Evolutionary conservation across 2,797 vertebrate genomes (phyloP), one percentile per base, ranked within the genome.

Genomic region (Clarias pachynema): DNA sequence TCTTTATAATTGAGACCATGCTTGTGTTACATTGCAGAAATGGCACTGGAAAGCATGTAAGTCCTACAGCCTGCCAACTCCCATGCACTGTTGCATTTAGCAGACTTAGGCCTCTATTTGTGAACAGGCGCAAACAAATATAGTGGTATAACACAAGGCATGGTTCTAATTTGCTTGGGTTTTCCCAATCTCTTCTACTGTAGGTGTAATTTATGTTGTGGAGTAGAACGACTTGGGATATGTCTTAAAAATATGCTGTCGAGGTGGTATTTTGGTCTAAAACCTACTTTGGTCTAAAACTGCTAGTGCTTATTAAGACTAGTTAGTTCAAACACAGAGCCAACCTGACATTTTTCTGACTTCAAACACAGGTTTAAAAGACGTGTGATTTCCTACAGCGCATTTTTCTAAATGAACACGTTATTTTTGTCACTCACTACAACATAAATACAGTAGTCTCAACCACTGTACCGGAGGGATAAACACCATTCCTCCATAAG

Each of bases 251-350:
- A 79, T 63, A 44, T 63, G 15, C 34, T 7, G 16, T 24, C 12
- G 60, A 78, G 37, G 57, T n/a, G 75, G 22, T 16, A 79, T 79
- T 79, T 40, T 40, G 37, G 5, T 40, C 37, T 40, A 2, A 62
- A 79, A 40, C 34, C 14, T 40, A 34, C 22, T 62, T 63, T 26
- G 5, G 31, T 78, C 57, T 37, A 75, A 57, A 60, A 60, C n/a
- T 63, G 24, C 37, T 79, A 44, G 77, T 79, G 59, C 77, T 63
- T 79, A 79, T 10, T 63, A 31, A 63, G 77, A 44, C 59, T 79
- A 26, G 34, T 44, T 40, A 79, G 24, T 44, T n/a, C 77, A 79
- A 79, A 63, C 22, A 79, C 34, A 62, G 10, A n/a, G 12, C 6
- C 75, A 60, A 57, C 29, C 18, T 31, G 53, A 2, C 29, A 59